A percentile compares a stretch with the other conserved stretches of the same genome.
Conservation (phyloP, 2,797 vertebrate genomes). For the Rhincodon typus region DNA sequence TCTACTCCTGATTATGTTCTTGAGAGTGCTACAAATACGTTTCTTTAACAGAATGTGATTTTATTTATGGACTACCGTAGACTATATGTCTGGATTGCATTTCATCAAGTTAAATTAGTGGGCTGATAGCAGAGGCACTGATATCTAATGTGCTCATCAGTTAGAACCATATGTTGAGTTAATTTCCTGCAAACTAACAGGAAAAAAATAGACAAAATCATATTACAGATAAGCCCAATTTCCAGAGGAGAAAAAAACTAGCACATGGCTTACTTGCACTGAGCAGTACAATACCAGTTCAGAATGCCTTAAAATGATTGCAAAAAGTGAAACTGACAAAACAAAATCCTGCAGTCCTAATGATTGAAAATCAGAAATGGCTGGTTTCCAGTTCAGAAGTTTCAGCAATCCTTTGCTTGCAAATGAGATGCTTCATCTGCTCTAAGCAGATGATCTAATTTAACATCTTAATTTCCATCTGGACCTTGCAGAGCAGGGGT, state of each 20-base stretch:
- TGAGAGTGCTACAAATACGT: conserved; percentile 28
- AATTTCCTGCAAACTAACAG: neutral
- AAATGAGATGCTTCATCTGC: conserved; percentile 18
- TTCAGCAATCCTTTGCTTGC: neutral
- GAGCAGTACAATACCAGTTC: neutral
- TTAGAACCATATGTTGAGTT: neutral
- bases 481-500: neutral
- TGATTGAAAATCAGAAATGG: neutral
- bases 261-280: neutral
- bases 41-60: conserved; percentile 37
- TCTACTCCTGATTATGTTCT: neutral
- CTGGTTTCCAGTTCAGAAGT: neutral
- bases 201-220: neutral
- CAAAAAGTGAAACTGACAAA: neutral
- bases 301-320: neutral
- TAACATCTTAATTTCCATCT: conserved; percentile 19
- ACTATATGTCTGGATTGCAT: neutral
- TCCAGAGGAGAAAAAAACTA: neutral
- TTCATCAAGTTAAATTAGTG: neutral
- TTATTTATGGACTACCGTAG: conserved; percentile 22
- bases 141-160: neutral
- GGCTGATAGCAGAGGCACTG: neutral
- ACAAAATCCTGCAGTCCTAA: neutral
- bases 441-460: conserved; percentile 21
- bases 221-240: neutral